A percentile compares a stretch with the other conserved stretches of the same genome.
These are phyloP conservation scores for Lethrus apterus DNA, from an alignment of 1,140 invertebrate species.

Conservation along the genomic window DNA sequence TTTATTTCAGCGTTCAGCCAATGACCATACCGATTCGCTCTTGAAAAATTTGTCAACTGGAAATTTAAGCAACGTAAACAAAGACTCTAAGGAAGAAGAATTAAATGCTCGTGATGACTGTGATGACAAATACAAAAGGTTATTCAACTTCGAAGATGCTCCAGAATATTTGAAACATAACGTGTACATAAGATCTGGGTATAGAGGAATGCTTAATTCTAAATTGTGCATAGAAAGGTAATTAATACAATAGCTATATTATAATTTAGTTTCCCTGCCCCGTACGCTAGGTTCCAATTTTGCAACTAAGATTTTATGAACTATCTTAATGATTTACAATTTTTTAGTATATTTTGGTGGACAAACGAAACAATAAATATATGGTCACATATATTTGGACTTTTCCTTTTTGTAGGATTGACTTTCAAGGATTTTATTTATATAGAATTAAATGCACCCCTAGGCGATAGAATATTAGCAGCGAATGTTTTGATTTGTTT, in stretches of 20 bases:
- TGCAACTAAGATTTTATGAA: constrained; percentile 9
- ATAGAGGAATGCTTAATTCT: constrained; percentile 69
- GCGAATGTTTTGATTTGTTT: constrained; percentile 77
- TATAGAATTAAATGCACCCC: constrained; percentile 66
- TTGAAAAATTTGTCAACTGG: constrained; percentile 21
- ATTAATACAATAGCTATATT: constrained; percentile 5
- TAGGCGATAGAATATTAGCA: constrained; percentile 78
- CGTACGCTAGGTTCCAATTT: no score
- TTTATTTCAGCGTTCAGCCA: background rate
- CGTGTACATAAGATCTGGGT: constrained; percentile 60
- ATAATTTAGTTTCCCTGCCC: background rate
- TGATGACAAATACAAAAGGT: constrained; percentile 35
- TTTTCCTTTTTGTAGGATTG: constrained; percentile 76
- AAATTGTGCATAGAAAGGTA: constrained; percentile 82
- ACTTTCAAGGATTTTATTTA: constrained; percentile 78
- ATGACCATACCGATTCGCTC: constrained; percentile 26
- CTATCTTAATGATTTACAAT: constrained; percentile 23
- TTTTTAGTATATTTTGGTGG: constrained; percentile 85
- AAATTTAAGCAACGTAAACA: constrained; percentile 1
- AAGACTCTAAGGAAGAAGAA: background rate
- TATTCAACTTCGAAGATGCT: constrained; percentile 56
- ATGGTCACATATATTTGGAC: constrained; percentile 92
- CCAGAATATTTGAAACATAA: constrained; percentile 67
- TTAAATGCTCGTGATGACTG: constrained; percentile 13
- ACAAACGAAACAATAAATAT: constrained; percentile 97